Evolutionary conservation across 2,888 invertebrate genomes (phyloP).

Genomic region (Synergus laeviventris): DNA sequence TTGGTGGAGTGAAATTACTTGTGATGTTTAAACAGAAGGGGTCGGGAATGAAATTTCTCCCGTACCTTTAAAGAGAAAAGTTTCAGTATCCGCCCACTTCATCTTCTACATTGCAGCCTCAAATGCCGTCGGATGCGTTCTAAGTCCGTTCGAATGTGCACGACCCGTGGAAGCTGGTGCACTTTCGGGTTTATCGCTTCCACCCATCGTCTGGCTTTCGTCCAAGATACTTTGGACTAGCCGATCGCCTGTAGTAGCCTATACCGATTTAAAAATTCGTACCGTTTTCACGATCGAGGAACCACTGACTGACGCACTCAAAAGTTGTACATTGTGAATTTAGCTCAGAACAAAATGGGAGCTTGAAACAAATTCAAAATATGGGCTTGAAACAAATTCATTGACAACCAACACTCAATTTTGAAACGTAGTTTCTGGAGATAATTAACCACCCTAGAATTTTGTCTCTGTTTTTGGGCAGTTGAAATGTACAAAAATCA

Average conservation of each 20-base stretch:
- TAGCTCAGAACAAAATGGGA: constrained; percentile 16
- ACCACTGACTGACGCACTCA: constrained; percentile 40
- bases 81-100: constrained; percentile 38
- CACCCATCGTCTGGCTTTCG: constrained; percentile 26
- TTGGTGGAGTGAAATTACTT: constrained; percentile 13
- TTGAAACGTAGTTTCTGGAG: too few relatives aligned
- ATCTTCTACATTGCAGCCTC: constrained; percentile 35
- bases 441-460: too few relatives aligned
- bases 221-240: constrained; percentile 22
- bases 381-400: neutral
- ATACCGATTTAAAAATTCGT: constrained; percentile 32
- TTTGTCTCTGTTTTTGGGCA: too few relatives aligned
- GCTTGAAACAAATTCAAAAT: constrained; percentile 1
- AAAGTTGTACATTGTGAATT: constrained; percentile 49
- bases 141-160: constrained; percentile 38
- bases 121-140: constrained; percentile 36
- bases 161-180: constrained; percentile 33
- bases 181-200: constrained; percentile 40
- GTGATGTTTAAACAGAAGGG: constrained; percentile 21
- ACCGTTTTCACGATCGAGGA: constrained; percentile 1
- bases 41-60: constrained; percentile 32
- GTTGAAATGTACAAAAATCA: too few relatives aligned
- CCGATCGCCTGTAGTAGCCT: constrained; percentile 3
- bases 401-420: too few relatives aligned
- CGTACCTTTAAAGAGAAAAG: constrained; percentile 34